Evolutionary conservation across 1,140 invertebrate genomes (phyloP).

Genomic region (Anastatus disparis): DNA sequence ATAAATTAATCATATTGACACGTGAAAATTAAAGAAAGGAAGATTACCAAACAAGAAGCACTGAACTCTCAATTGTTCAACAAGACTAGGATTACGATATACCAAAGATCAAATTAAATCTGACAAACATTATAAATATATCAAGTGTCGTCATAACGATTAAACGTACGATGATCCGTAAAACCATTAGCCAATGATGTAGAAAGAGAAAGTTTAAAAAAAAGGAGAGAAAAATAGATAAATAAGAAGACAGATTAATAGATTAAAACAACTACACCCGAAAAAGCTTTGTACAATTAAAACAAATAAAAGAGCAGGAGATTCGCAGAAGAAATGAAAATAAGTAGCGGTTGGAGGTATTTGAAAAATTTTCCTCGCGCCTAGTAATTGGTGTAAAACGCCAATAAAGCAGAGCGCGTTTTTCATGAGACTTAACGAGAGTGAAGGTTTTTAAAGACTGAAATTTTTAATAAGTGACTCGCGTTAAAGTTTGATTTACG

Average conservation of each 20-base stretch:
- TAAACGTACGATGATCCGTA: not conserved
- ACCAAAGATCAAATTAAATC: no score
- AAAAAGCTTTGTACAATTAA: not conserved
- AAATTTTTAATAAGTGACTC: not conserved
- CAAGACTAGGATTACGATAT: no score
- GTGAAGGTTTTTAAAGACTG: conserved; percentile 4
- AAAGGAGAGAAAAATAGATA: not conserved
- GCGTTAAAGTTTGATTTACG: not conserved
- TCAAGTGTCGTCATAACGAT: no score
- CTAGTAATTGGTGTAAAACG: not conserved
- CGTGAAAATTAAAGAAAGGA: no score
- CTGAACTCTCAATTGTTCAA: no score
- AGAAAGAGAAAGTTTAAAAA: conserved; percentile 9
- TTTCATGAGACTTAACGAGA: conserved; percentile 22
- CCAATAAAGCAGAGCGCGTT: no score
- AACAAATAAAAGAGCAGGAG: no score
- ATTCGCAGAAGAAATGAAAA: not conserved
- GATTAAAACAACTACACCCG: not conserved
- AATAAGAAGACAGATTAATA: not conserved
- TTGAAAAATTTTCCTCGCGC: not conserved
- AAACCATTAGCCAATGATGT: not conserved
- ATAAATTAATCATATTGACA: no score
- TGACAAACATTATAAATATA: no score
- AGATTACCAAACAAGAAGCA: no score
- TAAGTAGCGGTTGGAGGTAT: not conserved